Percentiles rank a stretch among this genome's conserved stretches.
Conservation (phyloP, 2,113 vertebrate species). For the Panthera uncia region DNA sequence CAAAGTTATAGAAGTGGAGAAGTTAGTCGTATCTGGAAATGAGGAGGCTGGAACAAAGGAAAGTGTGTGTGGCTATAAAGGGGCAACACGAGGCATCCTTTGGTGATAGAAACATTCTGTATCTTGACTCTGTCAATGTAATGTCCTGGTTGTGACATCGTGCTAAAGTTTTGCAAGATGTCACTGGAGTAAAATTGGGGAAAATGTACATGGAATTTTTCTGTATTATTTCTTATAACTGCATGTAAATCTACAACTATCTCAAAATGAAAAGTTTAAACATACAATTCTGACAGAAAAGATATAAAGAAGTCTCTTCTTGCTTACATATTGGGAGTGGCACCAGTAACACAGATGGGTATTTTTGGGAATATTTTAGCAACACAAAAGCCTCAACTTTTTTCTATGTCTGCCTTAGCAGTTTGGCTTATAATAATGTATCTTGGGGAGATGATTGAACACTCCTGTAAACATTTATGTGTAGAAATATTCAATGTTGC, state of each 20-base stretch:
- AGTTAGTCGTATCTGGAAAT: neutral
- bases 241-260: neutral
- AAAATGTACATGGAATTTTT: neutral
- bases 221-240: neutral
- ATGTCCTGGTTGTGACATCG: neutral
- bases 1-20: neutral
- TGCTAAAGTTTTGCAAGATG: neutral
- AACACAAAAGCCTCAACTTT: neutral
- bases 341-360: neutral
- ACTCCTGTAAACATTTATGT: neutral
- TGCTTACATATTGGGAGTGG: neutral
- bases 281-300: neutral
- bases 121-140: neutral
- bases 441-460: neutral
- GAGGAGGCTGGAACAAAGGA: rapidly evolving
- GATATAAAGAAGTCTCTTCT: neutral
- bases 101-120: neutral
- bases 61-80: neutral
- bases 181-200: neutral
- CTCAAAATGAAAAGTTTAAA: constrained; percentile 19
- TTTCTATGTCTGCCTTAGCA: neutral
- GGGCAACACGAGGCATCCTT: neutral
- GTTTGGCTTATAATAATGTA: neutral
- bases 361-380: constrained; percentile 2
- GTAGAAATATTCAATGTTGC: neutral